These are phyloP conservation scores for Tetropium fuscum DNA, from an alignment of 2,888 invertebrate genomes.

Conservation along the genomic window DNA sequence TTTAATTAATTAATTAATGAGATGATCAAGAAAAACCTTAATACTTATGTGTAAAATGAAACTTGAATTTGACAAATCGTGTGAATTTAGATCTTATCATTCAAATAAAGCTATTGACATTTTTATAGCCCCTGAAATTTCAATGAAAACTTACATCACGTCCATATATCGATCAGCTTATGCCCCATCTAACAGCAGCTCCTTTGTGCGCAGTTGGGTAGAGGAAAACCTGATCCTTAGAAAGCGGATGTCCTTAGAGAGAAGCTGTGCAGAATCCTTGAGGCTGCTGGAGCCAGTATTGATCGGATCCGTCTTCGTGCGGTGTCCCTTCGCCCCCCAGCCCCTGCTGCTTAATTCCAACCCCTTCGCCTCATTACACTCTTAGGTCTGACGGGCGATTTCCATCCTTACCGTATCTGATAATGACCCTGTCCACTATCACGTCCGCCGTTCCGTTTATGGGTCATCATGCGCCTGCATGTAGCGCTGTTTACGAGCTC, in stretches of 20 bases:
- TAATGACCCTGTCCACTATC: conserved; percentile 54
- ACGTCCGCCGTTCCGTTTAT: conserved; percentile 52
- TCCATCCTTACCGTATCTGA: conserved; percentile 62
- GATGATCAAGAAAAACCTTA: too few species aligned
- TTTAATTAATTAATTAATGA: too few species aligned
- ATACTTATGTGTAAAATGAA: too few species aligned
- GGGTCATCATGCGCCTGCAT: conserved; percentile 53
- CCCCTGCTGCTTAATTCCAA: conserved; percentile 55
- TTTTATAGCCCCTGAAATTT: not conserved
- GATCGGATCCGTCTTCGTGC: conserved; percentile 40
- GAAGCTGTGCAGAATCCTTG: conserved; percentile 41
- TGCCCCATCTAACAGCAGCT: conserved; percentile 13
- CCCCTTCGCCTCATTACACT: conserved; percentile 65
- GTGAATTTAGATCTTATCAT: too few species aligned
- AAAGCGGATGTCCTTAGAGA: conserved; percentile 42
- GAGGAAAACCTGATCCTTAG: conserved; percentile 46
- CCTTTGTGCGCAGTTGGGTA: conserved; percentile 25
- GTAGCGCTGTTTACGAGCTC: conserved; percentile 41
- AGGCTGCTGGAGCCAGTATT: conserved; percentile 41
- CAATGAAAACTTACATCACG: not conserved
- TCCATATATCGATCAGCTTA: conserved; percentile 6
- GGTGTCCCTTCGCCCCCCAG: conserved; percentile 29
- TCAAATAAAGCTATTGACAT: too few species aligned
- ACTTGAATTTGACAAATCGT: too few species aligned
- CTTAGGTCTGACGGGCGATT: conserved; percentile 63